Conservation (phyloP, 2,888 invertebrate species). For the Rambutsinella grinnellia region DNA sequence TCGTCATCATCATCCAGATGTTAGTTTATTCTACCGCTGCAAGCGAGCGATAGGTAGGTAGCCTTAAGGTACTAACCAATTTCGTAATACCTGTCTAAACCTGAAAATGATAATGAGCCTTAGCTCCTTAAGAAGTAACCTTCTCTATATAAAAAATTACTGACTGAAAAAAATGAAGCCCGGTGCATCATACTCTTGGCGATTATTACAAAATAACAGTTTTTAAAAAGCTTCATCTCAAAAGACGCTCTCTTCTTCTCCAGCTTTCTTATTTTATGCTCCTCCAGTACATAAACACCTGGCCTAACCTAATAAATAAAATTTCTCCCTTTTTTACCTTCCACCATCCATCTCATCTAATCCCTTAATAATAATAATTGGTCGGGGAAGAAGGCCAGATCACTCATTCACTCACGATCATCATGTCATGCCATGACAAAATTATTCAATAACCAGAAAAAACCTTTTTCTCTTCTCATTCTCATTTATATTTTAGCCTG, state of each 20-base stretch:
- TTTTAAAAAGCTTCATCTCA: constrained; percentile 33
- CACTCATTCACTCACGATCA: constrained; percentile 7
- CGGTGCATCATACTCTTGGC: constrained; percentile 33
- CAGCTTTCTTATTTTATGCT: constrained; percentile 15
- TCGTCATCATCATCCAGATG: constrained; percentile 49
- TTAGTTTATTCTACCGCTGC: constrained; percentile 26
- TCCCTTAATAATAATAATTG: constrained; percentile 34
- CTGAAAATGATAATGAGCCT: constrained; percentile 35
- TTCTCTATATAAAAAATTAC: constrained; percentile 5
- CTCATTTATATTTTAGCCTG: constrained; percentile 6
- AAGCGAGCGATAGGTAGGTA: too few relatives aligned
- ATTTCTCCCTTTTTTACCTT: constrained; percentile 10
- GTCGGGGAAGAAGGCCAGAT: constrained; percentile 35
- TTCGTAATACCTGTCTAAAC: constrained; percentile 54
- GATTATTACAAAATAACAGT: constrained; percentile 52
- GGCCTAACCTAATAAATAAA: constrained; percentile 23
- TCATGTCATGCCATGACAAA: constrained; percentile 48
- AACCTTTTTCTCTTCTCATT: constrained; percentile 22
- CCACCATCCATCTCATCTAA: constrained; percentile 2
- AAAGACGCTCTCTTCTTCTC: constrained; percentile 23
- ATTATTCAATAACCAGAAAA: constrained; percentile 33
- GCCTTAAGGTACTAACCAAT: not conserved
- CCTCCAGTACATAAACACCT: constrained; percentile 47
- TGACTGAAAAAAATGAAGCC: constrained; percentile 18
- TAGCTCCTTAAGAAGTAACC: constrained; percentile 14